These are phyloP conservation scores for Balearica regulorum DNA, from an alignment of 2,797 vertebrate genomes.

Conservation along the genomic window DNA sequence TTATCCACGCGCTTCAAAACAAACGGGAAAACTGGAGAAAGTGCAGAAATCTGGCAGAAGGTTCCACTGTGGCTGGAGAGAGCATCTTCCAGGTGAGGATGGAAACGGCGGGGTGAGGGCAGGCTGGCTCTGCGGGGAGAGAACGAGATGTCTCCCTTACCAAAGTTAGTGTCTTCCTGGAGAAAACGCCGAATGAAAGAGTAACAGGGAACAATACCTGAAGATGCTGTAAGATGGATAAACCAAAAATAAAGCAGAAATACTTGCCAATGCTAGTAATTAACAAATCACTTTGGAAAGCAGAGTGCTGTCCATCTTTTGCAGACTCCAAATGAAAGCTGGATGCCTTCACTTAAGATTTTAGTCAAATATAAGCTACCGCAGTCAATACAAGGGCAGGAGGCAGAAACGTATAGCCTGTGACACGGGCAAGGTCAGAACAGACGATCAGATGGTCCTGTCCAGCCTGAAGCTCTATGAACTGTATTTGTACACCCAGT, in stretches of 20 bases:
- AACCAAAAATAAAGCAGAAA: background rate
- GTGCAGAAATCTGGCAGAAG: background rate
- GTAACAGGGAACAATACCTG: background rate
- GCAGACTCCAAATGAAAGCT: background rate
- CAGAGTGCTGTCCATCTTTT: background rate
- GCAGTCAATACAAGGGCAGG: background rate
- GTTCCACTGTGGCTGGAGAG: background rate
- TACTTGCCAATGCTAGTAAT: background rate
- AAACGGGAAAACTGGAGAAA: background rate
- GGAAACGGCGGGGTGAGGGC: background rate
- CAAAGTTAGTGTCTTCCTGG: background rate
- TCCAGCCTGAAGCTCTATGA: background rate
- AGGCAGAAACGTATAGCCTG: background rate
- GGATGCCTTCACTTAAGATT: background rate
- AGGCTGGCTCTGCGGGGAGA: background rate
- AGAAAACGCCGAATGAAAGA: background rate
- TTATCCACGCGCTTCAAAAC: accelerated
- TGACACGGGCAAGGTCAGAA: background rate
- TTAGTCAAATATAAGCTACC: background rate
- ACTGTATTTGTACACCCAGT: accelerated
- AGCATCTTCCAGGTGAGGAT: background rate
- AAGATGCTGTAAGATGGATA: background rate
- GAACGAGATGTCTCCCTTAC: background rate
- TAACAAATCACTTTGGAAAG: background rate
- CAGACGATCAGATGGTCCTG: background rate